Percentiles rank a stretch among this genome's conserved stretches.
These are phyloP conservation scores for Crocidura indochinensis DNA, from an alignment of 2,797 vertebrate genomes.

Conservation along the genomic window DNA sequence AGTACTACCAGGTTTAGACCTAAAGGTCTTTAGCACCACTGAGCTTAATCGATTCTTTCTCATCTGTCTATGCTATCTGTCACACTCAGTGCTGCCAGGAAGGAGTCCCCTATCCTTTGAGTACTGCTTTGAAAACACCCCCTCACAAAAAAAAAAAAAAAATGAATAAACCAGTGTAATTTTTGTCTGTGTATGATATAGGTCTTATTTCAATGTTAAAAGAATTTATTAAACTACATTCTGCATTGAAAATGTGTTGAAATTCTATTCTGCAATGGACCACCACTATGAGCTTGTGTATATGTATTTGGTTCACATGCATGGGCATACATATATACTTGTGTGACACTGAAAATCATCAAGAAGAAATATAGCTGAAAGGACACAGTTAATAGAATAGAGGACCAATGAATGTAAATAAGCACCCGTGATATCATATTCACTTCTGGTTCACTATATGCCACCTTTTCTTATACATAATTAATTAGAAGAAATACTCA, in stretches of 20 bases:
- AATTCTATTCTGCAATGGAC: slow-evolving; percentile 4
- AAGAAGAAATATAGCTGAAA: slow-evolving; percentile 49
- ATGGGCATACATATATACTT: background rate
- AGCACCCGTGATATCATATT: background rate
- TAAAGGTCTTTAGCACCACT: too few species aligned
- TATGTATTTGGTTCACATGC: background rate
- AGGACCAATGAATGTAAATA: too few species aligned
- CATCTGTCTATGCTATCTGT: too few species aligned
- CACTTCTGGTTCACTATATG: background rate
- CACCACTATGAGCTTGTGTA: background rate
- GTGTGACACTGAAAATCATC: slow-evolving; percentile 38
- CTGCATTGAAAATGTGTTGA: slow-evolving; percentile 42
- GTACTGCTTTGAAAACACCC: too few species aligned
- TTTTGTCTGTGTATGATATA: slow-evolving; percentile 18
- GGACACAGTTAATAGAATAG: background rate
- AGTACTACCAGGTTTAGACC: too few species aligned
- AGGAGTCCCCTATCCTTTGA: too few species aligned
- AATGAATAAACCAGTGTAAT: slow-evolving; percentile 37
- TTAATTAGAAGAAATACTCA: background rate
- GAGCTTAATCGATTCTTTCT: too few species aligned
- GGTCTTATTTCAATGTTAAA: background rate
- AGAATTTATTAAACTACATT: slow-evolving; percentile 53
- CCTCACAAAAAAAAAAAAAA: too few species aligned
- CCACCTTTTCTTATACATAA: background rate
- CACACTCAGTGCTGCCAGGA: too few species aligned